Evolutionary conservation across 2,113 vertebrate species (phyloP).

Genomic region (Amazona vittata): DNA sequence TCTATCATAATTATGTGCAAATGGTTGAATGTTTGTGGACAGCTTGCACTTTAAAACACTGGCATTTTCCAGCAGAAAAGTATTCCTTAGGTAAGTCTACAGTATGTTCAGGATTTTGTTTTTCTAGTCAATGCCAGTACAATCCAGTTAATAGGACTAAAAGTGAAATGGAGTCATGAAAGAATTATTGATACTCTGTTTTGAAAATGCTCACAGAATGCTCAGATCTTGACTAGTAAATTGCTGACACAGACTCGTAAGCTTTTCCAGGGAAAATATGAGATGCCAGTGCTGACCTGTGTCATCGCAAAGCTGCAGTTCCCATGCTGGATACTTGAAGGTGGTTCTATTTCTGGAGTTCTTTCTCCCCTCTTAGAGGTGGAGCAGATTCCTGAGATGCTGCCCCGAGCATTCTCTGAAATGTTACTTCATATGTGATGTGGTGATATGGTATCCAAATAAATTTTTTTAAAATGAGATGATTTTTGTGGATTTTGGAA

Average conservation of each 20-base stretch:
- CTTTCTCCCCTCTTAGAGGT: neutral
- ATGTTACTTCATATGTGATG: neutral
- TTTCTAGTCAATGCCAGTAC: neutral
- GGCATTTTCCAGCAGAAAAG: neutral
- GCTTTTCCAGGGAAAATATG: neutral
- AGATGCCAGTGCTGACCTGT: neutral
- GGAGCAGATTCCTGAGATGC: neutral
- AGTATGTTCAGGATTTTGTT: neutral
- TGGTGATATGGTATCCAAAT: neutral
- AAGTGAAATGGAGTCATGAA: conserved; percentile 23
- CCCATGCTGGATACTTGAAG: neutral
- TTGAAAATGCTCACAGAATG: neutral
- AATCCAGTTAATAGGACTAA: conserved; percentile 8
- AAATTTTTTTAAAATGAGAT: neutral
- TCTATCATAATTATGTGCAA: neutral
- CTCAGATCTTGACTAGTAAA: neutral
- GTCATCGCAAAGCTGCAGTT: neutral
- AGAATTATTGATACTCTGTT: conserved; percentile 21
- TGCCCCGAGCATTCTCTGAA: neutral
- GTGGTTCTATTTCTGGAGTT: neutral
- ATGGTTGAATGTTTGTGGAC: neutral
- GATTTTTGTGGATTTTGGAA: neutral
- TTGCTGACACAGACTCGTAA: conserved; percentile 20
- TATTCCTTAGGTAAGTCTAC: neutral
- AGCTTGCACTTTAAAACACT: neutral